Percentiles rank a stretch among this genome's conserved stretches.
Evolutionary conservation across 2,888 invertebrate genomes (phyloP).

Genomic region (Diaprepes abbreviatus): DNA sequence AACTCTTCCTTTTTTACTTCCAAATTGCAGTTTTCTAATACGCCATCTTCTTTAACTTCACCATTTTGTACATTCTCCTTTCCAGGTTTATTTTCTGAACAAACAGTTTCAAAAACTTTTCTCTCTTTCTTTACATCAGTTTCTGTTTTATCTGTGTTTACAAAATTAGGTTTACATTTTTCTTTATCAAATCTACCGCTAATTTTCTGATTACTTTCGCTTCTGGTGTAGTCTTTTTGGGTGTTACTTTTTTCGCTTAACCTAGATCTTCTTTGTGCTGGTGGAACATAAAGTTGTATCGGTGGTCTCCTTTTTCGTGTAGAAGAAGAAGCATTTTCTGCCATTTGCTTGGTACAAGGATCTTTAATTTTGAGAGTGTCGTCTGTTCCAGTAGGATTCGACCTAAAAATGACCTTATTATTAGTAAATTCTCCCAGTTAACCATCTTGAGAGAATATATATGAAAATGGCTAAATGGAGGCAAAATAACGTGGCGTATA

Average conservation of each 20-base stretch:
- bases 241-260: slow-evolving; percentile 16
- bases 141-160: background rate
- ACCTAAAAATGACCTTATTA: slow-evolving; percentile 28
- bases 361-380: slow-evolving; percentile 10
- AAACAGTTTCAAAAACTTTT: background rate
- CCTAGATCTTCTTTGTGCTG: slow-evolving; percentile 60
- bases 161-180: background rate
- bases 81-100: background rate
- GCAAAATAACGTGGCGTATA: too few relatives aligned
- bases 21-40: too few relatives aligned
- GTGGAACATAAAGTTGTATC: slow-evolving; percentile 65
- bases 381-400: background rate
- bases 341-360: slow-evolving; percentile 28
- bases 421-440: too few relatives aligned
- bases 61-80: background rate
- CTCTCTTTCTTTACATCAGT: background rate
- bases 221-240: slow-evolving; percentile 18
- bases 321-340: slow-evolving; percentile 20
- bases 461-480: too few relatives aligned
- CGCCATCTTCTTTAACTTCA: background rate
- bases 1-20: background rate
- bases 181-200: background rate
- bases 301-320: slow-evolving; percentile 60
- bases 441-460: too few relatives aligned
- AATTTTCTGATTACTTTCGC: background rate